Evolutionary conservation across 1,140 invertebrate species (phyloP).

Genomic region (Drosophila ogumai): DNA sequence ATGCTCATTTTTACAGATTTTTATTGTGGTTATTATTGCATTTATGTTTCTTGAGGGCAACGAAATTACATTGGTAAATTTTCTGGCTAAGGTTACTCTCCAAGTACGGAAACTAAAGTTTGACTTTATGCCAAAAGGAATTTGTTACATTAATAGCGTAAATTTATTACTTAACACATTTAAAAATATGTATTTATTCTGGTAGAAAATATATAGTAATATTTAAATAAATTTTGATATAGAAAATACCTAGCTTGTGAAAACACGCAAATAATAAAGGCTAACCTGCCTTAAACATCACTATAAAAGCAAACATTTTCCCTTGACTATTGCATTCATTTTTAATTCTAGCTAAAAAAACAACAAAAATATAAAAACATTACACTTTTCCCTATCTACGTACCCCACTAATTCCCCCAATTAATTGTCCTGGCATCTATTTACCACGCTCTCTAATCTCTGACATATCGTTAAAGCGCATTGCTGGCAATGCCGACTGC

Average conservation of each 20-base stretch:
- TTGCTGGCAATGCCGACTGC: slow-evolving; percentile 51
- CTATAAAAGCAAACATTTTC: not conserved
- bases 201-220: too few species aligned
- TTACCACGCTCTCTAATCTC: slow-evolving; percentile 65
- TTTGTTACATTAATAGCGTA: not conserved
- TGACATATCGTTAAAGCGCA: slow-evolving; percentile 81
- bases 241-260: not conserved
- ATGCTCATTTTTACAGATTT: slow-evolving; percentile 61
- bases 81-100: not conserved
- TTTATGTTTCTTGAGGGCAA: slow-evolving; percentile 26
- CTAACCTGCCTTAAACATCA: not conserved
- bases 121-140: not conserved
- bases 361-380: not conserved
- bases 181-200: not conserved
- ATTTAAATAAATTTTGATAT: not conserved
- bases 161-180: not conserved
- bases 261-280: too few species aligned
- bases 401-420: slow-evolving; percentile 44
- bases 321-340: not conserved
- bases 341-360: not conserved
- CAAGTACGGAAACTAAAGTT: not conserved
- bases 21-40: slow-evolving; percentile 79
- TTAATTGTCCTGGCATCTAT: slow-evolving; percentile 63
- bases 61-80: slow-evolving; percentile 13
- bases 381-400: too few species aligned